phyloP scores from a whole-genome alignment of 2,113 vertebrate genomes.

The Maccullochella peelii region DNA sequence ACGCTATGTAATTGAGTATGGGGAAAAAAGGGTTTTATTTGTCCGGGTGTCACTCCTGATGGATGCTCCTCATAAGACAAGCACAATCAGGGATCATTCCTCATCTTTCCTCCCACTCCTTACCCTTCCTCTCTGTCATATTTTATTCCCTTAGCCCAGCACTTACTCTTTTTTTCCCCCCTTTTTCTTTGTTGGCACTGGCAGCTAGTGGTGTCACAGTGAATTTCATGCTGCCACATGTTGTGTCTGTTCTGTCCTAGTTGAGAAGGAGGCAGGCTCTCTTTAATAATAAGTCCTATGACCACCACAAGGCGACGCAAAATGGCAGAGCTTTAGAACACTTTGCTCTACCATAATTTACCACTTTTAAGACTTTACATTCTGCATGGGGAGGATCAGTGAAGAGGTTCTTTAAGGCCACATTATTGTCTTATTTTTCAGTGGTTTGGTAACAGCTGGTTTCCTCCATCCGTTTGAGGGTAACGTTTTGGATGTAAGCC shows the following conservation, averaged over 20 bases:
- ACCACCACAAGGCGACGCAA: conserved; percentile 29
- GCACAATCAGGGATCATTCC: conserved; percentile 81
- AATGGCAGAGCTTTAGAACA: conserved; percentile 14
- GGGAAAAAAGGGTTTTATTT: conserved; percentile 71
- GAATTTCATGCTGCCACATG: conserved; percentile 69
- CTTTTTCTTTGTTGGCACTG: conserved; percentile 31
- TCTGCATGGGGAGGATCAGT: conserved; percentile 2
- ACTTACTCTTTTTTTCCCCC: not conserved
- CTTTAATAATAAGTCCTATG: conserved; percentile 58
- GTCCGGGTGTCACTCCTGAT: conserved; percentile 81
- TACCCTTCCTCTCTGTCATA: conserved; percentile 68
- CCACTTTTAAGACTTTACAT: not conserved
- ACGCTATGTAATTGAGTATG: conserved; percentile 77
- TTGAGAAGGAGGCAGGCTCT: conserved; percentile 59
- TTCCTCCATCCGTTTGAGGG: not conserved
- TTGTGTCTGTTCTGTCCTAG: conserved; percentile 68
- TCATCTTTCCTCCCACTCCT: conserved; percentile 79
- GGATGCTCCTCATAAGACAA: conserved; percentile 86
- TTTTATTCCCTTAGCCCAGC: conserved; percentile 59
- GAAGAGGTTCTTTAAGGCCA: conserved; percentile 11
- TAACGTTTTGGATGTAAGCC: not conserved
- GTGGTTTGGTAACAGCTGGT: conserved; percentile 4
- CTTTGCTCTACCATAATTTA: conserved; percentile 12
- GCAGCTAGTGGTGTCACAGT: conserved; percentile 57
- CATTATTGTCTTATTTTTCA: conserved; percentile 4